phyloP scores from a whole-genome alignment of 2,113 vertebrate genomes.

The Hiodon alosoides region DNA sequence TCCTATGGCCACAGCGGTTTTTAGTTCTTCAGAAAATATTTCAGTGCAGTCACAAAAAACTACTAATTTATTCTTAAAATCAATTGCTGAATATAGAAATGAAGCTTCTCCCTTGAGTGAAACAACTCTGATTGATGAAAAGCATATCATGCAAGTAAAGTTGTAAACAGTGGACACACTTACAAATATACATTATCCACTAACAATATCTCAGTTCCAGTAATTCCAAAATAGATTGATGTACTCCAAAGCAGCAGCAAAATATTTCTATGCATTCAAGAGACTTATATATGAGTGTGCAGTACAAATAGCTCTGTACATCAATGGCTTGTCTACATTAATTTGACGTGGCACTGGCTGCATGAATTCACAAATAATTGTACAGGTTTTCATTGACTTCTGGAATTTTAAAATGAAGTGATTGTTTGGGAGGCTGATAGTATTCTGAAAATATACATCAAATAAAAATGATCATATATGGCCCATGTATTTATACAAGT shows the following conservation, averaged over 20 bases:
- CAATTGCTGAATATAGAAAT: constrained; percentile 41
- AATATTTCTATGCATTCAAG: constrained; percentile 54
- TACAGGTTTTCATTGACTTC: constrained; percentile 44
- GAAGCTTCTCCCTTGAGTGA: constrained; percentile 36
- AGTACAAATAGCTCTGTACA: constrained; percentile 53
- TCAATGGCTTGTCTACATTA: constrained; percentile 55
- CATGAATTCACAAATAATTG: constrained; percentile 46
- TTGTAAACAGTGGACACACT: constrained; percentile 53
- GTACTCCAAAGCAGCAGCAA: constrained; percentile 58
- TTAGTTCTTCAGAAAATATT: constrained; percentile 45
- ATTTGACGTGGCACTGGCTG: constrained; percentile 34
- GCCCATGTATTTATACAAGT: constrained; percentile 29
- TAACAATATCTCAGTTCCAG: constrained; percentile 58
- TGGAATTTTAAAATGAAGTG: constrained; percentile 31
- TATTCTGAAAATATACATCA: constrained; percentile 31
- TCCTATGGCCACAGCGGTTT: constrained; percentile 37
- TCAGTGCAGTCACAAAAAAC: constrained; percentile 10
- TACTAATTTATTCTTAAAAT: constrained; percentile 22
- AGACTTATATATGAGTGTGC: constrained; percentile 45
- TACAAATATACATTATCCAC: constrained; percentile 67
- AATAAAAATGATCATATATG: constrained; percentile 42
- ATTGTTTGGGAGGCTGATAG: constrained; percentile 35
- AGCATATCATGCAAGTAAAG: constrained; percentile 64
- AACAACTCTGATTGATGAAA: constrained; percentile 46
- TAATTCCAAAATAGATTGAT: constrained; percentile 62